phyloP scores from a whole-genome alignment of 2,797 vertebrate species.

The Graptemys geographica region DNA sequence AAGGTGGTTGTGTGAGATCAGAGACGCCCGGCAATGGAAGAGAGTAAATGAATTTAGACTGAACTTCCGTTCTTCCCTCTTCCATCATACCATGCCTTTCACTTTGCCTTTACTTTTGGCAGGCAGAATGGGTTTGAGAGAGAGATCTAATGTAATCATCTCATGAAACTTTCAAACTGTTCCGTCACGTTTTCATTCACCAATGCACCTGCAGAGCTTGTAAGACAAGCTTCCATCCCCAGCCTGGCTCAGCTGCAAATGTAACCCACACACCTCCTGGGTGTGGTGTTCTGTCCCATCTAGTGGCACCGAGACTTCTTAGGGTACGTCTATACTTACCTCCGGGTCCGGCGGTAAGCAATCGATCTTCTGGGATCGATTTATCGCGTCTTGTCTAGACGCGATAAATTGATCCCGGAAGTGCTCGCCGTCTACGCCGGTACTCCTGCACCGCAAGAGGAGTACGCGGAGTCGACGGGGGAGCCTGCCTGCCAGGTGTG shows the following conservation, averaged over 20 bases:
- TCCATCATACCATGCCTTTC: background rate
- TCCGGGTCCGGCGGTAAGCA: too few relatives aligned
- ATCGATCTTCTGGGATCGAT: too few relatives aligned
- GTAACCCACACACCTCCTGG: too few relatives aligned
- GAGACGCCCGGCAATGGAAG: slow-evolving; percentile 18
- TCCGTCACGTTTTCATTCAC: background rate
- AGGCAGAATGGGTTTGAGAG: slow-evolving; percentile 21
- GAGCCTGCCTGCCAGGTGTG: too few relatives aligned
- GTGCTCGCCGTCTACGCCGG: too few relatives aligned
- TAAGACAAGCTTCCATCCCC: background rate
- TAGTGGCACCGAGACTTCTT: too few relatives aligned
- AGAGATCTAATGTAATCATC: background rate
- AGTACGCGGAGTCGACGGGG: too few relatives aligned
- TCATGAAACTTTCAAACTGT: background rate
- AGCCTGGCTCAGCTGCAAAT: background rate
- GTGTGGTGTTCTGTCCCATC: too few relatives aligned
- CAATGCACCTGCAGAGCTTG: background rate
- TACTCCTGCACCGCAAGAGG: too few relatives aligned
- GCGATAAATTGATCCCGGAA: too few relatives aligned
- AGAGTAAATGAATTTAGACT: background rate
- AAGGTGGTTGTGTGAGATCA: background rate
- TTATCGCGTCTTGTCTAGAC: too few relatives aligned
- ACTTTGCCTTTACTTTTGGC: slow-evolving; percentile 13
- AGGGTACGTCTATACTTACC: too few relatives aligned
- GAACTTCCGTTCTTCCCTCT: background rate